phyloP scores from a whole-genome alignment of 2,797 vertebrate genomes.

The Phalloptychus januarius region DNA sequence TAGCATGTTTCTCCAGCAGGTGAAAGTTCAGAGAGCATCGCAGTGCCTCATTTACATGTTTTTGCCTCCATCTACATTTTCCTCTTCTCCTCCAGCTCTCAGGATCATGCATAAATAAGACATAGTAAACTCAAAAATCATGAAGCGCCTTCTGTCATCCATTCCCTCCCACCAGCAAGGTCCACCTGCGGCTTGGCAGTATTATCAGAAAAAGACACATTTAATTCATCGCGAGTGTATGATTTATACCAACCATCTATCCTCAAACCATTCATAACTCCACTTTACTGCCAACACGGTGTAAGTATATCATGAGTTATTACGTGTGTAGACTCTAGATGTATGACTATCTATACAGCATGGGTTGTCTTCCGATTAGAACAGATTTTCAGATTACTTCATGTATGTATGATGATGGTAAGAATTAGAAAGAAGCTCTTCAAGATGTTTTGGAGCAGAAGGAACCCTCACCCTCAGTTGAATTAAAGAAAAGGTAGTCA shows the following conservation, averaged over 20 bases:
- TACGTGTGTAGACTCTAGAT: constrained; percentile 44
- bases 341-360: constrained; percentile 56
- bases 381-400: constrained; percentile 25
- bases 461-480: constrained; percentile 1
- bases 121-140: constrained; percentile 47
- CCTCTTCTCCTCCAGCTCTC: constrained; percentile 80
- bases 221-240: constrained; percentile 26
- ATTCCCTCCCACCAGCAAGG: constrained; percentile 88
- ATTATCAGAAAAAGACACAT: constrained; percentile 29
- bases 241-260: constrained; percentile 32
- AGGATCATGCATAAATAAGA: constrained; percentile 64
- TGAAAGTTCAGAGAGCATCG: constrained; percentile 77
- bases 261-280: constrained; percentile 29
- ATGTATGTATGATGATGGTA: constrained; percentile 23
- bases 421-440: constrained; percentile 4
- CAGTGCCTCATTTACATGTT: constrained; percentile 74
- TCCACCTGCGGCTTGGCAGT: constrained; percentile 57
- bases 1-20: constrained; percentile 42
- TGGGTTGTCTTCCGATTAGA: constrained; percentile 67
- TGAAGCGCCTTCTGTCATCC: constrained; percentile 83
- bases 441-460: constrained; percentile 1
- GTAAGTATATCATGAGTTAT: constrained; percentile 21
- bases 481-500: neutral
- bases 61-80: constrained; percentile 75
- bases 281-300: constrained; percentile 50